Conservation (phyloP, 2,888 invertebrate species). For the Spisula subtruncata region DNA sequence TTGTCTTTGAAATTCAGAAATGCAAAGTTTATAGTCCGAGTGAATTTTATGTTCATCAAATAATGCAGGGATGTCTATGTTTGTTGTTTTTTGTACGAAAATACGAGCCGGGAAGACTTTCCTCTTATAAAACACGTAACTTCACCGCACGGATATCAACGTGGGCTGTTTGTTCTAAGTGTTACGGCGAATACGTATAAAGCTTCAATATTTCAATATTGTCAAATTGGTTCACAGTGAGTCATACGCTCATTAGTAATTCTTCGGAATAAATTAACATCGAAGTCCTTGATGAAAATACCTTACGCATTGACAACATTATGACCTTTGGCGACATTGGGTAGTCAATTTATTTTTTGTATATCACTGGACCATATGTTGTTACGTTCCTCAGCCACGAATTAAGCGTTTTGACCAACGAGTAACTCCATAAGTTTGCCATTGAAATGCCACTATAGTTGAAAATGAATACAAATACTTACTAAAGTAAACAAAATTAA, state of each 20-base stretch:
- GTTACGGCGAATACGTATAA: background rate
- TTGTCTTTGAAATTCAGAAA: slow-evolving; percentile 18
- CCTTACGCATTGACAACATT: too few relatives aligned
- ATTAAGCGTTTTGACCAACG: too few relatives aligned
- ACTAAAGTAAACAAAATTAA: too few relatives aligned
- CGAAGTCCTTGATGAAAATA: background rate
- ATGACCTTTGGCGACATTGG: background rate
- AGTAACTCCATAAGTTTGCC: too few relatives aligned
- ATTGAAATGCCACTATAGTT: too few relatives aligned
- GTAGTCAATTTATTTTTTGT: too few relatives aligned
- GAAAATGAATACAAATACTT: too few relatives aligned
- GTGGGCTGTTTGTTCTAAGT: background rate
- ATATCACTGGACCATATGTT: too few relatives aligned
- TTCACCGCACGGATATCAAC: background rate
- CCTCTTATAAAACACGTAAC: background rate
- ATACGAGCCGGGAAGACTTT: background rate
- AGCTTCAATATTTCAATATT: slow-evolving; percentile 26
- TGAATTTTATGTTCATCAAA: slow-evolving; percentile 7
- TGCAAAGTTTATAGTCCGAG: background rate
- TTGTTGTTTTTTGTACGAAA: background rate
- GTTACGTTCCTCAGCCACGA: too few relatives aligned
- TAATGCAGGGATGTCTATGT: background rate
- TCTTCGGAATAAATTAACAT: slow-evolving; percentile 2
- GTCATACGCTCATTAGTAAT: slow-evolving; percentile 25
- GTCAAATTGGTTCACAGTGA: slow-evolving; percentile 6